Percentiles rank a stretch among this genome's conserved stretches.
phyloP scores from a whole-genome alignment of 2,888 invertebrate genomes.

The Caenorhabditis doughertyi region DNA sequence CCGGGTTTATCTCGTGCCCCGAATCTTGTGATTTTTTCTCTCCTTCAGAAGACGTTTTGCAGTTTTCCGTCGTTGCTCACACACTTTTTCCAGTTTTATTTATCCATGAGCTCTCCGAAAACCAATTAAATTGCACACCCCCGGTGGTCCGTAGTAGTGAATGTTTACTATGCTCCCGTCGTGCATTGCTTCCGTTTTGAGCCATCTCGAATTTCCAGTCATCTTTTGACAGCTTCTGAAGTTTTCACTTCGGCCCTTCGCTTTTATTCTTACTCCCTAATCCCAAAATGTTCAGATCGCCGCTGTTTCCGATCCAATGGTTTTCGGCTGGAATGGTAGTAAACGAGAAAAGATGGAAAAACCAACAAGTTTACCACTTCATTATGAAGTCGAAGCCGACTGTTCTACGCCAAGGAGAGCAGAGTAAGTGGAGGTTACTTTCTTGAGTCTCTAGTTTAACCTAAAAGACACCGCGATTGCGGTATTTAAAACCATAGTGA shows the following conservation, averaged over 20 bases:
- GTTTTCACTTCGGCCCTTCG: too few species aligned
- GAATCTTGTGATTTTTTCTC: constrained; percentile 47
- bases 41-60: not conserved
- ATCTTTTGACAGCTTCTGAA: too few species aligned
- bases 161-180: not conserved
- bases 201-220: constrained; percentile 37
- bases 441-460: not conserved
- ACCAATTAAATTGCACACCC: constrained; percentile 33
- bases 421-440: constrained; percentile 51
- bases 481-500: too few species aligned
- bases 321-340: constrained; percentile 46
- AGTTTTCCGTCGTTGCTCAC: constrained; percentile 7
- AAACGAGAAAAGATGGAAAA: constrained; percentile 39
- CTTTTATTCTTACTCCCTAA: not conserved
- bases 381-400: too few species aligned
- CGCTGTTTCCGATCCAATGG: constrained; percentile 49
- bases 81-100: constrained; percentile 20
- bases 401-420: constrained; percentile 56
- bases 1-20: constrained; percentile 52
- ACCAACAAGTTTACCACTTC: constrained; percentile 43
- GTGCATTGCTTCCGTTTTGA: too few species aligned
- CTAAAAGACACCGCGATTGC: not conserved
- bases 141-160: not conserved
- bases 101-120: constrained; percentile 10
- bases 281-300: constrained; percentile 30